Base-by-base conservation (phyloP, 2,888 invertebrate species). In the Resseliella maxima region DNA sequence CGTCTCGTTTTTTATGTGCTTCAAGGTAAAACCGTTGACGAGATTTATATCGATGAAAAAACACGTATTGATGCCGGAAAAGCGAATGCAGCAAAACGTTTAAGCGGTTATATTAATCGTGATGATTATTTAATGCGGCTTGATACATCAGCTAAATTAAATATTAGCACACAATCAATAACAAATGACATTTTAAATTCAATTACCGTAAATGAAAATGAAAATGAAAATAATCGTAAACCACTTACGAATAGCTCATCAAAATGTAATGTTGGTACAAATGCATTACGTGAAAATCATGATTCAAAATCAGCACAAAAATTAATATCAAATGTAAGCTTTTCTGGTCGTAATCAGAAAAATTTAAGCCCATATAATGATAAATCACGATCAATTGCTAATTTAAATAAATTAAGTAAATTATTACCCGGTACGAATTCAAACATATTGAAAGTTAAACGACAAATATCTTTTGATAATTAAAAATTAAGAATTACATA, bases 1-100 rank as follows among this genome's bases (percentile, higher is more conserved):
- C 93, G 92, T 87, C 93, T 94, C 89, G 94, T 93, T 0, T 94
- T 92, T 88, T 92, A 93, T 0, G 94, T 95, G 21, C 93, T 94
- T 87, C 93, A 93, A 89, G 94, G 94, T 0, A 93, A 93, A 88
- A 91, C 93, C 0, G 92, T 93, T 1, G 94, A 95, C 64, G 94
- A 95, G 85, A 93, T 95, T 86, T 91, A 91, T 87, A 86, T 90
- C 36, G 88, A 88, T 31, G 89, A 90, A 36, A 87, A 87, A 86
- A 5, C 86, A 0, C 88, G 90, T 3, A 89, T 45, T 21, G 86
- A 86, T 54, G 36, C 21, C 21, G 38, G 36, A 54, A 85, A 85
- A 41, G 41, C 31, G 18, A 85, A 41, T 59, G 21, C 81, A 3
- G 41, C 59, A 3, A 86, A 86, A 86, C 38, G 83, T 0, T 27